Conservation (phyloP, 2,113 vertebrate species). For the Pleuronectes platessa region DNA sequence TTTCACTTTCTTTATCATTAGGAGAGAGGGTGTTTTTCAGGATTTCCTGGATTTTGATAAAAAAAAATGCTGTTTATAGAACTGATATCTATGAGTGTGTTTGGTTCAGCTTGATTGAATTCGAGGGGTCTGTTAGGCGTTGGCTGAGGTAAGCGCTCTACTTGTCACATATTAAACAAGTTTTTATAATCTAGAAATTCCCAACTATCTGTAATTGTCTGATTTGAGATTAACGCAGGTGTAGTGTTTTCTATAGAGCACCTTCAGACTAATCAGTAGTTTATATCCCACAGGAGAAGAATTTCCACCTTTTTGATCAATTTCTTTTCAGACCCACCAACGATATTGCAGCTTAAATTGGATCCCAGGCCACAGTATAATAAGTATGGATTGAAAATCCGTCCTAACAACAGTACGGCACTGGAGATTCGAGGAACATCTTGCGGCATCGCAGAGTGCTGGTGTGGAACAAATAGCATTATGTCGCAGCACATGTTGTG, state of each 20-base stretch:
- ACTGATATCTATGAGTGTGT: background rate
- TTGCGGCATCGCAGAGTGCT: constrained; percentile 63
- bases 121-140: no score
- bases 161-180: no score
- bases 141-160: no score
- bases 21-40: no score
- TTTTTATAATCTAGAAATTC: background rate
- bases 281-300: constrained; percentile 56
- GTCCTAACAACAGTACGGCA: constrained; percentile 56
- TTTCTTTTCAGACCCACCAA: constrained; percentile 48
- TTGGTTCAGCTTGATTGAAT: no score
- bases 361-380: constrained; percentile 66
- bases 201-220: background rate
- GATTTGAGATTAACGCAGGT: background rate
- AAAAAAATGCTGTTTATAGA: background rate
- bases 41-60: no score
- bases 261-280: constrained; percentile 38
- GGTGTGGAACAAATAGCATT: constrained; percentile 78
- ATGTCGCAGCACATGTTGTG: constrained; percentile 69
- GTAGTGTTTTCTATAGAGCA: constrained; percentile 2
- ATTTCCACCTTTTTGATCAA: constrained; percentile 57
- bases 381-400: constrained; percentile 73
- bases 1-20: no score
- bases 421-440: constrained; percentile 67
- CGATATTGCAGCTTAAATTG: constrained; percentile 66